phyloP scores from a whole-genome alignment of 1,140 invertebrate species.

The Monochamus saltuarius region DNA sequence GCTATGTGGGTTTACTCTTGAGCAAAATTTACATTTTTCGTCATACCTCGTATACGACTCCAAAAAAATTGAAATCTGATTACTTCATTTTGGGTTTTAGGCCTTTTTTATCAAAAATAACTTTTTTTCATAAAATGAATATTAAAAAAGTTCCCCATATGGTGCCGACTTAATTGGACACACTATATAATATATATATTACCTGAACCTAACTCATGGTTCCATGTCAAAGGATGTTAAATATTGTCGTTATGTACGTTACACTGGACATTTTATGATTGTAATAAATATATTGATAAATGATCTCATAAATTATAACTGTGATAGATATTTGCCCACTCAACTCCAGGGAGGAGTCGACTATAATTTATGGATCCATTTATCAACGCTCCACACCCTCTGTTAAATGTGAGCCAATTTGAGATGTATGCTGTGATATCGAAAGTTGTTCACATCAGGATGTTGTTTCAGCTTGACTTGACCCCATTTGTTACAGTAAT shows the following conservation, averaged over 20 bases:
- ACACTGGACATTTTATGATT: conserved; percentile 46
- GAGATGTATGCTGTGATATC: conserved; percentile 50
- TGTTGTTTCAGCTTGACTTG: conserved; percentile 50
- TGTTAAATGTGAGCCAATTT: conserved; percentile 54
- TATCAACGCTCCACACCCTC: conserved; percentile 54
- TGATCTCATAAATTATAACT: conserved; percentile 53
- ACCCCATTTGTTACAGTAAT: conserved; percentile 50
- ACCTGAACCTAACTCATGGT: no score
- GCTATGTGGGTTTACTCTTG: no score
- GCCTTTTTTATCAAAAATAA: no score
- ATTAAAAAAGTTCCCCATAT: no score
- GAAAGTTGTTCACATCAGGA: conserved; percentile 38
- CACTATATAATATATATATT: no score
- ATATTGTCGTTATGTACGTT: neutral
- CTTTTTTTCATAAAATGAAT: no score
- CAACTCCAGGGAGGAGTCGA: conserved; percentile 49
- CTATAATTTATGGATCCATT: conserved; percentile 52
- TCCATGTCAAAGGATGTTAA: no score
- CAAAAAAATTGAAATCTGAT: no score
- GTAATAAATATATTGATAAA: conserved; percentile 52
- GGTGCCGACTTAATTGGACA: no score
- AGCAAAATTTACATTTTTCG: no score
- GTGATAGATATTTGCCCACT: conserved; percentile 53
- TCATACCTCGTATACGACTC: no score
- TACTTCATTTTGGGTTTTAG: no score